Evolutionary conservation across 2,797 vertebrate species (phyloP).

Genomic region (Ciconia nigra): DNA sequence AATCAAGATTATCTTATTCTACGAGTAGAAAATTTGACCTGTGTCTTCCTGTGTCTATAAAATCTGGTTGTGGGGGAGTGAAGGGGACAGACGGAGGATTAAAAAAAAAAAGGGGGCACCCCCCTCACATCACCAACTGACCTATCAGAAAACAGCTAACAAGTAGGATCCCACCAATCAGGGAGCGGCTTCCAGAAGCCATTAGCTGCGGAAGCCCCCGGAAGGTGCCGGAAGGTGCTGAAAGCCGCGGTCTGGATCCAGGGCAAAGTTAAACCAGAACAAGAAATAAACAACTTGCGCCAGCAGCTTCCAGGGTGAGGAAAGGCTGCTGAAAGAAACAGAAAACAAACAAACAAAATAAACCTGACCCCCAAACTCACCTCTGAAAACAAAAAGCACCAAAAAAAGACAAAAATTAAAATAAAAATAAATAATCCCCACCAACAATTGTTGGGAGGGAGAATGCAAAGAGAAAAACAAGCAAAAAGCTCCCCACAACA

Average conservation of each 20-base stretch:
- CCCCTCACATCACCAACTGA: background rate
- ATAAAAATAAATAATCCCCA: background rate
- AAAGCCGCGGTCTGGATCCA: background rate
- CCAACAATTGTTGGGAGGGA: background rate
- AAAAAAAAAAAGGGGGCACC: background rate
- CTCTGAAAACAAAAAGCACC: background rate
- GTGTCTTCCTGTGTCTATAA: background rate
- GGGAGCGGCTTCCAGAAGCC: background rate
- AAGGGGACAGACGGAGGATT: background rate
- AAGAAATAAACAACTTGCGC: background rate
- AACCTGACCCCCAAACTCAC: background rate
- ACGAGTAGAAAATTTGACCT: background rate
- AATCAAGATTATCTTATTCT: background rate
- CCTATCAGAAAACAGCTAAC: background rate
- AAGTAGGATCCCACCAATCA: background rate
- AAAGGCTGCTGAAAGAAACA: background rate
- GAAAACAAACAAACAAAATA: background rate
- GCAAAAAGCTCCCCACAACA: background rate
- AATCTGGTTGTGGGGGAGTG: accelerated
- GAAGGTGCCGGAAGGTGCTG: accelerated
- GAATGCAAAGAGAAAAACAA: background rate
- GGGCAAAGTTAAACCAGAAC: accelerated
- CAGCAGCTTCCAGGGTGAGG: background rate
- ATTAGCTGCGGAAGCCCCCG: accelerated
- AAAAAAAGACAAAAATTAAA: background rate